Conservation (phyloP, 2,797 vertebrate genomes). For the Coregonus suidteri region DNA sequence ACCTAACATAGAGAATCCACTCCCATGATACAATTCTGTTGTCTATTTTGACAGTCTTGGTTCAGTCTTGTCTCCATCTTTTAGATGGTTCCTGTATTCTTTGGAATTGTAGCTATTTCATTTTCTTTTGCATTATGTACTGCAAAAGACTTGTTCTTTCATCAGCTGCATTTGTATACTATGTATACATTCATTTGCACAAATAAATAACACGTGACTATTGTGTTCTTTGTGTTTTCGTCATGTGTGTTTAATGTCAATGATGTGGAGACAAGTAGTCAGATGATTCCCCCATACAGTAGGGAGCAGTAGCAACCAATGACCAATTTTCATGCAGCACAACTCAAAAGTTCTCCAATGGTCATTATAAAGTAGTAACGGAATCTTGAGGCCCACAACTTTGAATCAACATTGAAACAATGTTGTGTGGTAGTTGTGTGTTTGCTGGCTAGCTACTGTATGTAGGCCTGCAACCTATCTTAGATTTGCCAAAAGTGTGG, state of each 20-base stretch:
- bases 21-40: constrained; percentile 6
- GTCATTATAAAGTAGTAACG: background rate
- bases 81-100: constrained; percentile 28
- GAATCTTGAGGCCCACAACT: background rate
- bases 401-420: background rate
- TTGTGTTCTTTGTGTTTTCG: constrained; percentile 19
- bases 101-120: constrained; percentile 41
- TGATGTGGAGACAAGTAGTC: background rate
- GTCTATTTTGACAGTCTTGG: constrained; percentile 11
- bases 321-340: background rate
- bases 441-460: background rate
- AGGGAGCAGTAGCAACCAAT: background rate
- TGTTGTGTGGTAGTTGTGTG: background rate
- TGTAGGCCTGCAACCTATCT: background rate
- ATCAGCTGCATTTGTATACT: constrained; percentile 87
- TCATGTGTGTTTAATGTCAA: constrained; percentile 22
- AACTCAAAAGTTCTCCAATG: background rate
- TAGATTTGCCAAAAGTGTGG: background rate
- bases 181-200: constrained; percentile 85
- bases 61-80: constrained; percentile 44
- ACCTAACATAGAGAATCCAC: background rate
- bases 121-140: constrained; percentile 72
- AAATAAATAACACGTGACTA: constrained; percentile 45
- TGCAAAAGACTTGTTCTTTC: constrained; percentile 70
- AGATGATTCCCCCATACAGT: background rate